phyloP scores from a whole-genome alignment of 2,797 vertebrate species.

The Nannoperca obscura region DNA sequence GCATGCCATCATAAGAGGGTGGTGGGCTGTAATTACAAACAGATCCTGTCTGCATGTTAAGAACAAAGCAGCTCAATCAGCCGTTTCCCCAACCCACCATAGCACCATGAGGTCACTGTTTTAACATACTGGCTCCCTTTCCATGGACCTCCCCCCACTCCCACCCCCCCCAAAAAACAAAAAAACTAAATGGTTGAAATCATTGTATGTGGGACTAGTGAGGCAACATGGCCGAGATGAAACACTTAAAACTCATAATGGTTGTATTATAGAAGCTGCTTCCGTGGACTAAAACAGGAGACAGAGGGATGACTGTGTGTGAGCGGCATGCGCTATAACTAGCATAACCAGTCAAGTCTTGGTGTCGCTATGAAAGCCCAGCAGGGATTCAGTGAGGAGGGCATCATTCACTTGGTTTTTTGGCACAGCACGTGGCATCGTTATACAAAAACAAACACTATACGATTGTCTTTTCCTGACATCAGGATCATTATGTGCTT shows the following conservation, averaged over 20 bases:
- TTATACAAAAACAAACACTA: constrained; percentile 47
- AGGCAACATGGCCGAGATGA: constrained; percentile 43
- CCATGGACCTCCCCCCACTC: too few species aligned
- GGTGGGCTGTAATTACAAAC: constrained; percentile 39
- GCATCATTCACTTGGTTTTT: constrained; percentile 63
- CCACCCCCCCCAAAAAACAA: too few species aligned
- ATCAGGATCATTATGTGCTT: constrained; percentile 61
- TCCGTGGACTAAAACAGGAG: constrained; percentile 13
- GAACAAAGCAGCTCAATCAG: constrained; percentile 44
- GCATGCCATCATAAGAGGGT: constrained; percentile 48
- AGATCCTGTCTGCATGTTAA: constrained; percentile 26
- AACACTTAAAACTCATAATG: constrained; percentile 29
- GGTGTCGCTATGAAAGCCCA: constrained; percentile 27
- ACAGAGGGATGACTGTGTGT: constrained; percentile 6
- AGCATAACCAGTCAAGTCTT: constrained; percentile 30
- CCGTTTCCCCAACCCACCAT: constrained; percentile 39
- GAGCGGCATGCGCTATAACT: constrained; percentile 32
- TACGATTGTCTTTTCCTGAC: constrained; percentile 67
- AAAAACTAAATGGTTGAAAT: neutral
- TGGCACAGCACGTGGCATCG: constrained; percentile 80
- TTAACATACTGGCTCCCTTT: constrained; percentile 23
- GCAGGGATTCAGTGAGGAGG: constrained; percentile 40
- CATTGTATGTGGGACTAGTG: constrained; percentile 13
- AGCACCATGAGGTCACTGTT: constrained; percentile 70
- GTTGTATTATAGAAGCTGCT: constrained; percentile 34